phyloP scores from a whole-genome alignment of 2,888 invertebrate species.

The Caenorhabditis wallacei region DNA sequence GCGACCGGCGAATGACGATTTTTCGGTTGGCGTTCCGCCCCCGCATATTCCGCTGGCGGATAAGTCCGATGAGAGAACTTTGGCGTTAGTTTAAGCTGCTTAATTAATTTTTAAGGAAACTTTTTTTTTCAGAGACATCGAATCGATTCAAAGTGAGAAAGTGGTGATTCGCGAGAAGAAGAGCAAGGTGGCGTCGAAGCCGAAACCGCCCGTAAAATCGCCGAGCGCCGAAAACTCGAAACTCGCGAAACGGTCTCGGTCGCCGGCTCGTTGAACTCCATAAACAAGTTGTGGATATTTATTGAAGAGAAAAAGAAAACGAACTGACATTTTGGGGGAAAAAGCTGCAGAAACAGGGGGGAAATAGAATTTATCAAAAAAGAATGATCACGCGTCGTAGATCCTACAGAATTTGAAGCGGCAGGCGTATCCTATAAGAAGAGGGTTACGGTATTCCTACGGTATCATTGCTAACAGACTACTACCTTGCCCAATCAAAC shows the following conservation, averaged over 20 bases:
- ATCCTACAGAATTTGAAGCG: slow-evolving; percentile 82
- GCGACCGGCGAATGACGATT: slow-evolving; percentile 39
- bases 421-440: slow-evolving; percentile 78
- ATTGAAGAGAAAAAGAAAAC: slow-evolving; percentile 18
- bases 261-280: slow-evolving; percentile 27
- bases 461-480: neutral
- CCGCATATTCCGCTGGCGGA: slow-evolving; percentile 55
- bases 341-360: slow-evolving; percentile 46
- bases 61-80: slow-evolving; percentile 52
- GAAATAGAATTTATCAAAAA: slow-evolving; percentile 4
- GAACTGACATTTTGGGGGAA: slow-evolving; percentile 39
- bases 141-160: slow-evolving; percentile 63
- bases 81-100: slow-evolving; percentile 39
- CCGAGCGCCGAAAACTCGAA: neutral
- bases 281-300: slow-evolving; percentile 51
- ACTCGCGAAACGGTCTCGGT: neutral
- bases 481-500: slow-evolving; percentile 56
- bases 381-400: slow-evolving; percentile 71
- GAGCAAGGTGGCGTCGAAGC: slow-evolving; percentile 3
- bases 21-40: slow-evolving; percentile 45
- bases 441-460: neutral
- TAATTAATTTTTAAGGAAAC: slow-evolving; percentile 9
- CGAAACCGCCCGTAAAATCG: neutral
- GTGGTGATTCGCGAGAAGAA: slow-evolving; percentile 25
- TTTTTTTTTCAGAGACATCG: slow-evolving; percentile 51